phyloP scores from a whole-genome alignment of 1,140 invertebrate genomes.

The Augochlora pura region DNA sequence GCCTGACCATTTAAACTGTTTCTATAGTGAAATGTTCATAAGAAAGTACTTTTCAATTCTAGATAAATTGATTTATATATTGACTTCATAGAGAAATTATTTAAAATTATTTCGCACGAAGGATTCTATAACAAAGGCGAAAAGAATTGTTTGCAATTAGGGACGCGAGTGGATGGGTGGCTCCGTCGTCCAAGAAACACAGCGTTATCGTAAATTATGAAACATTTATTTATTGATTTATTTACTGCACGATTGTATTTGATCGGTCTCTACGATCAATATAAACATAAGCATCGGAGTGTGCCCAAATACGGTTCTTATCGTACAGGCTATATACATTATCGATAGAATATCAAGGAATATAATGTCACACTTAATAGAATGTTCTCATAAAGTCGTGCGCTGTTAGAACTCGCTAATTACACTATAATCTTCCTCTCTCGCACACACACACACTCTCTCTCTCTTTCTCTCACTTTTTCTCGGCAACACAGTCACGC shows the following conservation, averaged over 20 bases:
- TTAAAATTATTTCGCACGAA: too few species aligned
- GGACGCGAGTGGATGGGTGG: background rate
- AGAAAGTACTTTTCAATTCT: too few species aligned
- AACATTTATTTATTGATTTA: constrained; percentile 74
- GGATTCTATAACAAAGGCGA: too few species aligned
- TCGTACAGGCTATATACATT: constrained; percentile 68
- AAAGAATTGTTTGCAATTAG: too few species aligned
- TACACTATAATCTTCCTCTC: constrained; percentile 24
- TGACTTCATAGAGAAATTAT: too few species aligned
- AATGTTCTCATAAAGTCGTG: constrained; percentile 55
- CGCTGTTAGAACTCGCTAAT: constrained; percentile 43
- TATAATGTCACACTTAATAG: constrained; percentile 64
- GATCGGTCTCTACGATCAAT: constrained; percentile 70
- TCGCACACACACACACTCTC: too few species aligned
- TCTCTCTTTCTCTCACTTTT: background rate
- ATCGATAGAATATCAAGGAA: constrained; percentile 54
- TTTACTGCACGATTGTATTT: constrained; percentile 71
- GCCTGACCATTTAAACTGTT: too few species aligned
- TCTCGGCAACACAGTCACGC: background rate
- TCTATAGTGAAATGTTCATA: too few species aligned
- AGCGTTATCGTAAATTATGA: constrained; percentile 70
- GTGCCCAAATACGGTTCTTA: constrained; percentile 59
- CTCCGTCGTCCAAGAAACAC: constrained; percentile 41
- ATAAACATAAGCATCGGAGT: constrained; percentile 75
- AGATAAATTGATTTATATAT: too few species aligned